These are phyloP conservation scores for Cyprinus carpio DNA, from an alignment of 2,113 vertebrate species.

Conservation along the genomic window DNA sequence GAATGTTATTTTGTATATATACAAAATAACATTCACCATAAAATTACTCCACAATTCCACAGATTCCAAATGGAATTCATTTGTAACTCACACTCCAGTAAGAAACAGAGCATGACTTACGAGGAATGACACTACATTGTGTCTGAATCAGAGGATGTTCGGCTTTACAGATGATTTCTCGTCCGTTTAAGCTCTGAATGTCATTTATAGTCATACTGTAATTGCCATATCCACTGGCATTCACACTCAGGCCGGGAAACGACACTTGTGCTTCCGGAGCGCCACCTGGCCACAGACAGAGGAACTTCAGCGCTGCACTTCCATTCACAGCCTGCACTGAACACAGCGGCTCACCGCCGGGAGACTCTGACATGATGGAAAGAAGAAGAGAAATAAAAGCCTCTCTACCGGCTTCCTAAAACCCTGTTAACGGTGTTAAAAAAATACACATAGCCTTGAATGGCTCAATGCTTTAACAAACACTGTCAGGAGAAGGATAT, in stretches of 20 bases:
- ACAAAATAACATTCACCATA: not conserved
- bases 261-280: conserved; percentile 60
- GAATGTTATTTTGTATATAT: too few species aligned
- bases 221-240: conserved; percentile 46
- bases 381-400: not conserved
- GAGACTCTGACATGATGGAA: conserved; percentile 59
- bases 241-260: conserved; percentile 60
- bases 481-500: not conserved
- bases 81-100: not conserved
- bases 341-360: conserved; percentile 52
- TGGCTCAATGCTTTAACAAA: not conserved
- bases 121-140: conserved; percentile 60
- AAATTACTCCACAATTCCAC: not conserved
- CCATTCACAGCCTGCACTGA: conserved; percentile 57
- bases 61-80: not conserved
- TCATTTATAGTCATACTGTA: conserved; percentile 54
- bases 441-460: too few species aligned
- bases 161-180: conserved; percentile 57
- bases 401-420: too few species aligned
- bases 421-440: not conserved
- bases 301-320: conserved; percentile 58
- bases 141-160: conserved; percentile 56
- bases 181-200: conserved; percentile 51
- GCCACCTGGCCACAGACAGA: conserved; percentile 67
- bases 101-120: conserved; percentile 54